phyloP scores from a whole-genome alignment of 30 jellyfish, hydroid and myxozoan species.

The Hydra vulgaris region DNA sequence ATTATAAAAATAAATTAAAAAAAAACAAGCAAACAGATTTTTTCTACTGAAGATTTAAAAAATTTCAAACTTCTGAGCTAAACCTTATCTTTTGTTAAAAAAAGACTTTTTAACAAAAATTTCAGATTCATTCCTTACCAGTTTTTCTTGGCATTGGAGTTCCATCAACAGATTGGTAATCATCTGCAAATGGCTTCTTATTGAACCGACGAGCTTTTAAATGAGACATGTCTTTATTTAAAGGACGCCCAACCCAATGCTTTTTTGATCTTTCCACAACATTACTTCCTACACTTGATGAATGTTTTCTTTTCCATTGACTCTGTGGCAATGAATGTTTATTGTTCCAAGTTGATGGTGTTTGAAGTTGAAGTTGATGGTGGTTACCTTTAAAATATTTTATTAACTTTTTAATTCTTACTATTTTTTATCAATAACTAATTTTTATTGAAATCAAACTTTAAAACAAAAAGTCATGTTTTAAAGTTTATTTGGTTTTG shows the following conservation, averaged over 20 bases:
- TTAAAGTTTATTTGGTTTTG: no score
- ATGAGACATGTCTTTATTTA: conserved; percentile 14
- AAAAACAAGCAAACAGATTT: no score
- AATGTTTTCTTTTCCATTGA: conserved; percentile 7
- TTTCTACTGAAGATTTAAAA: no score
- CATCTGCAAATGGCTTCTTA: conserved; percentile 46
- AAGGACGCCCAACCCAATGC: conserved; percentile 35
- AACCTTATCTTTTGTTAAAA: no score
- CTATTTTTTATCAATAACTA: no score
- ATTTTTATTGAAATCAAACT: no score
- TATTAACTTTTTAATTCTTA: no score
- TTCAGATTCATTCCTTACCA: conserved; percentile 31
- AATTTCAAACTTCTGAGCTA: no score
- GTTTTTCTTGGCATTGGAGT: conserved; percentile 57
- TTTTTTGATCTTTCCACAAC: conserved; percentile 30
- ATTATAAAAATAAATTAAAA: no score
- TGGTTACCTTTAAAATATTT: background rate
- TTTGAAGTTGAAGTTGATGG: conserved; percentile 1
- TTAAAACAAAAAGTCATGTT: no score
- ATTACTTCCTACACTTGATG: conserved; percentile 39
- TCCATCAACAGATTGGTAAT: conserved; percentile 73
- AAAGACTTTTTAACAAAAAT: no score
- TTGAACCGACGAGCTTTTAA: background rate
- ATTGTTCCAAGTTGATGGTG: conserved; percentile 15
- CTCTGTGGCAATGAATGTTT: background rate